These are phyloP conservation scores for Bubo bubo DNA, from an alignment of 2,113 vertebrate species.

Conservation along the genomic window DNA sequence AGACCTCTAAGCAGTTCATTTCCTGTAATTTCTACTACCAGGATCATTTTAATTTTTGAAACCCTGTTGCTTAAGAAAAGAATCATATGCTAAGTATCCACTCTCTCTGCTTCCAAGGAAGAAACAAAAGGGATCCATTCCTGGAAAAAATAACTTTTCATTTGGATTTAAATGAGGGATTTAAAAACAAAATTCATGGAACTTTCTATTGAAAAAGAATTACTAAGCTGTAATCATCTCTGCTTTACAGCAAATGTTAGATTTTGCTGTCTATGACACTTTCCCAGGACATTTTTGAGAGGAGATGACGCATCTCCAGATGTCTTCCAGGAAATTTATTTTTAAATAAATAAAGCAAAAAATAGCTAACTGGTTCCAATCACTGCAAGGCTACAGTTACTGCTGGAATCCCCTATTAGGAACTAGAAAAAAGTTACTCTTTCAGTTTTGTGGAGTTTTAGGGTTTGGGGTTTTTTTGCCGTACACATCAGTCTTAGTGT, in stretches of 20 bases:
- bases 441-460: background rate
- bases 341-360: conserved; percentile 74
- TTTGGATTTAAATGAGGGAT: background rate
- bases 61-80: background rate
- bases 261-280: conserved; percentile 39
- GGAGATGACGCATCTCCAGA: conserved; percentile 69
- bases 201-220: background rate
- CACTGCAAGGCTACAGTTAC: background rate
- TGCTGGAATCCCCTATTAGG: background rate
- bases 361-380: conserved; percentile 35
- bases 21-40: background rate
- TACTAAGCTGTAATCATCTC: background rate
- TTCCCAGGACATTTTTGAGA: conserved; percentile 72
- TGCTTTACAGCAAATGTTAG: conserved; percentile 8
- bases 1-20: background rate
- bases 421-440: background rate
- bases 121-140: background rate
- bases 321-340: conserved; percentile 69
- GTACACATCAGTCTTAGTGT: background rate
- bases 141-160: conserved; percentile 9
- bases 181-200: background rate
- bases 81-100: background rate
- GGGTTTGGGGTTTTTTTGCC: background rate
- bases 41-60: background rate
- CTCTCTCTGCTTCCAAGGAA: background rate